Evolutionary conservation across 2,888 invertebrate genomes (phyloP).

Genomic region (Eutolmus rufibarbis): DNA sequence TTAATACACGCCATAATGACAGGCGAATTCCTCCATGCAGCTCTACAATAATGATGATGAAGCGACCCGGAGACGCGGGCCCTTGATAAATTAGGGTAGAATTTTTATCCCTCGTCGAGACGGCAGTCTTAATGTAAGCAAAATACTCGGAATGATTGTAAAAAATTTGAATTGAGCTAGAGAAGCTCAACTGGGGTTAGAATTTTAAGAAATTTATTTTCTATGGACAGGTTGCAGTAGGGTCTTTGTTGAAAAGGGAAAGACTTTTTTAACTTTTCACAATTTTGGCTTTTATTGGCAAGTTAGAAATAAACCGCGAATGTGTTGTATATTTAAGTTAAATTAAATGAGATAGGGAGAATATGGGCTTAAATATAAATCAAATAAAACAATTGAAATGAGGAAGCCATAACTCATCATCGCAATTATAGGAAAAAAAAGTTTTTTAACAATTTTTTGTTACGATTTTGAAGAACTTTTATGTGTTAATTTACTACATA

Average conservation of each 20-base stretch:
- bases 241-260: neutral
- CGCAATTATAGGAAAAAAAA: too few species aligned
- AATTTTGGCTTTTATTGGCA: neutral
- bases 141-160: neutral
- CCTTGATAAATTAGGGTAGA: slow-evolving; percentile 48
- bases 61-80: neutral
- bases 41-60: slow-evolving; percentile 14
- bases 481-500: too few species aligned
- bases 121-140: neutral
- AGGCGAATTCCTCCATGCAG: slow-evolving; percentile 44
- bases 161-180: neutral
- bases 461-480: too few species aligned
- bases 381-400: too few species aligned
- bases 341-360: neutral
- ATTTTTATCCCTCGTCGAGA: slow-evolving; percentile 43
- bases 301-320: neutral
- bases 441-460: too few species aligned
- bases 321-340: neutral
- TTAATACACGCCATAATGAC: slow-evolving; percentile 47
- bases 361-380: neutral
- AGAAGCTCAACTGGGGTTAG: neutral
- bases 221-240: neutral
- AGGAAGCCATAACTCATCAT: too few species aligned
- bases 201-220: neutral
- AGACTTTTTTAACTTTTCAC: neutral